phyloP scores from a whole-genome alignment of 2,113 vertebrate genomes.

The Oryzias celebensis region DNA sequence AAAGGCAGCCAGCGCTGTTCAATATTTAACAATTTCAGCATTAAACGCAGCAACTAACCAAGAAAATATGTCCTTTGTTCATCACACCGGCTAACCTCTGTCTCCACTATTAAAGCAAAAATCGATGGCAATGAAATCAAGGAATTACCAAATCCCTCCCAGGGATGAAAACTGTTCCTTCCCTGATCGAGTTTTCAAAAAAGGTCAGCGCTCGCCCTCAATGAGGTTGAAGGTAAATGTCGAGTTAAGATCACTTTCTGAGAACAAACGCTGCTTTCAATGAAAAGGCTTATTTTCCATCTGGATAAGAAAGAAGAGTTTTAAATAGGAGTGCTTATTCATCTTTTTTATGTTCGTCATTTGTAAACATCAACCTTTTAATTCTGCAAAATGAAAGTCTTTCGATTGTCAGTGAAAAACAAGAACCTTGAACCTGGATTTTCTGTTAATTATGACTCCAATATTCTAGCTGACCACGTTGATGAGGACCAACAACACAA shows the following conservation, averaged over 20 bases:
- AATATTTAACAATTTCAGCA: conserved; percentile 62
- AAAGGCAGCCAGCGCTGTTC: conserved; percentile 36
- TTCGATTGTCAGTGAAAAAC: too few relatives aligned
- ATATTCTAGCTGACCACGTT: too few relatives aligned
- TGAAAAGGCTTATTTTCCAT: neutral
- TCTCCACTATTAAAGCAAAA: conserved; percentile 45
- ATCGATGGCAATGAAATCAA: conserved; percentile 69
- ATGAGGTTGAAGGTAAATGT: conserved; percentile 33
- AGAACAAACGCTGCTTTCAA: neutral
- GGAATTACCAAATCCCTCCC: conserved; percentile 38
- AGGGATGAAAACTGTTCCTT: conserved; percentile 45
- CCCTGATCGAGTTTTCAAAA: conserved; percentile 59
- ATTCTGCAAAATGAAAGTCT: too few relatives aligned
- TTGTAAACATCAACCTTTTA: too few relatives aligned
- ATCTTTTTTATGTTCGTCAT: too few relatives aligned
- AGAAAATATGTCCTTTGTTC: conserved; percentile 55
- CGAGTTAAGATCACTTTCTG: conserved; percentile 33
- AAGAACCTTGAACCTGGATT: too few relatives aligned
- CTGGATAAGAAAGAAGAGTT: too few relatives aligned
- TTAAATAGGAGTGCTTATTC: too few relatives aligned
- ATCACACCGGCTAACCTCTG: conserved; percentile 39
- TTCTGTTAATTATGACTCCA: too few relatives aligned
- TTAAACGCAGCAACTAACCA: conserved; percentile 45
- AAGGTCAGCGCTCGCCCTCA: conserved; percentile 43
- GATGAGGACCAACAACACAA: too few relatives aligned